These are phyloP conservation scores for Parelbella ahira DNA, from an alignment of 2,888 invertebrate genomes.

Conservation along the genomic window DNA sequence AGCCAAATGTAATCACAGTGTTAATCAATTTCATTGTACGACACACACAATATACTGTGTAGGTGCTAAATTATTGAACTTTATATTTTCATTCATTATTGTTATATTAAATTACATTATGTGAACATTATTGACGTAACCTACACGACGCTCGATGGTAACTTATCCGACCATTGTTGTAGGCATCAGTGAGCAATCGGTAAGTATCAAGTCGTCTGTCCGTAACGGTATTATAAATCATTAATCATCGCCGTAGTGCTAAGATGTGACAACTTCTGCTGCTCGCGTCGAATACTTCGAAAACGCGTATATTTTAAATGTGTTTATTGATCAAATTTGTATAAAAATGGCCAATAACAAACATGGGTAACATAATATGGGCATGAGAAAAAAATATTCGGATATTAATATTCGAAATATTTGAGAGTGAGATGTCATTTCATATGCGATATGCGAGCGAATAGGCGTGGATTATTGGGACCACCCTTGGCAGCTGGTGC, in stretches of 20 bases:
- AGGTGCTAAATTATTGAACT: conserved; percentile 21
- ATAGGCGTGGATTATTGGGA: conserved; percentile 28
- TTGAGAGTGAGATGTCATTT: conserved; percentile 12
- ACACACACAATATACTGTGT: conserved; percentile 18
- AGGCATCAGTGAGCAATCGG: conserved; percentile 26
- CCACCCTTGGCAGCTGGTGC: conserved; percentile 41
- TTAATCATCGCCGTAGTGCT: conserved; percentile 51
- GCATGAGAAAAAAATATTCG: conserved; percentile 25
- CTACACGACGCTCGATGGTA: conserved; percentile 22
- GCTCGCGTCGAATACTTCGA: conserved; percentile 49
- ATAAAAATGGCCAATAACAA: conserved; percentile 26
- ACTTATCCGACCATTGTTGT: conserved; percentile 25
- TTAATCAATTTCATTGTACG: conserved; percentile 11
- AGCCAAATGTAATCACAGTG: too few relatives aligned
- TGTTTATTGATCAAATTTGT: conserved; percentile 30
- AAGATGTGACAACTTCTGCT: conserved; percentile 46
- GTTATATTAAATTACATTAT: conserved; percentile 26
- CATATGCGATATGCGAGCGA: neutral
- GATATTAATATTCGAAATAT: conserved; percentile 25
- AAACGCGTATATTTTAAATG: conserved; percentile 46
- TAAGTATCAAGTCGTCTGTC: conserved; percentile 59
- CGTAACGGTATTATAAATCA: conserved; percentile 49
- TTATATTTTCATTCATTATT: conserved; percentile 24
- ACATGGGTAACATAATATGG: conserved; percentile 26
- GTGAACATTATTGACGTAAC: conserved; percentile 23